Conservation (phyloP, 2,113 vertebrate genomes). For the Macquaria ambigua region DNA sequence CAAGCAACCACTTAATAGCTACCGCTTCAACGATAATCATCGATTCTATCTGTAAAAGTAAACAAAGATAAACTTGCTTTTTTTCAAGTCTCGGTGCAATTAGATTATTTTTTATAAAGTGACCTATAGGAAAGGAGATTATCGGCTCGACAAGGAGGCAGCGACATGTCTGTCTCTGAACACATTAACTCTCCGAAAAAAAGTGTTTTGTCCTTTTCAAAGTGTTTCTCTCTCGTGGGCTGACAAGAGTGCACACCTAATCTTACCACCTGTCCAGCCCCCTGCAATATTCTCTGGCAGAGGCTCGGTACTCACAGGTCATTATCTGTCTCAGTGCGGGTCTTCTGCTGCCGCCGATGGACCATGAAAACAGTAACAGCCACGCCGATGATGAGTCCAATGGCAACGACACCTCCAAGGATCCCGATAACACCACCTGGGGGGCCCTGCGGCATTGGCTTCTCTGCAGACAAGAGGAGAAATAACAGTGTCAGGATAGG, state of each 20-base stretch:
- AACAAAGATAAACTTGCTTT: slow-evolving; percentile 37
- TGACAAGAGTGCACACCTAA: slow-evolving; percentile 71
- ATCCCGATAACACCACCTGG: slow-evolving; percentile 88
- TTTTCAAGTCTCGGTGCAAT: neutral
- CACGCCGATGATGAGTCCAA: slow-evolving; percentile 85
- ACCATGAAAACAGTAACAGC: slow-evolving; percentile 88
- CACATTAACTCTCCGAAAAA: slow-evolving; percentile 30
- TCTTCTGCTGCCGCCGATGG: slow-evolving; percentile 88
- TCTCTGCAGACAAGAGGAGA: slow-evolving; percentile 87
- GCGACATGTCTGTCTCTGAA: slow-evolving; percentile 11
- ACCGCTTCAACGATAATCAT: slow-evolving; percentile 63
- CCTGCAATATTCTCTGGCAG: slow-evolving; percentile 57
- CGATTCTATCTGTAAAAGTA: slow-evolving; percentile 47
- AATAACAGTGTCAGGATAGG: slow-evolving; percentile 61
- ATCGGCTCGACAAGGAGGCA: slow-evolving; percentile 8
- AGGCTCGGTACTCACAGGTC: slow-evolving; percentile 89
- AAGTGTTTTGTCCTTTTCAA: slow-evolving; percentile 40
- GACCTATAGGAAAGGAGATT: slow-evolving; percentile 21
- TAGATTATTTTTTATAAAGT: slow-evolving; percentile 11
- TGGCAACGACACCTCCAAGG: slow-evolving; percentile 87
- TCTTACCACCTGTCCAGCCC: slow-evolving; percentile 62
- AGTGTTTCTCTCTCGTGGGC: slow-evolving; percentile 50
- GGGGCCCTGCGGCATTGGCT: slow-evolving; percentile 87
- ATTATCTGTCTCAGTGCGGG: slow-evolving; percentile 79
- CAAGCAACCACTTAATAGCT: slow-evolving; percentile 64